phyloP scores from a whole-genome alignment of 1,140 invertebrate species.

The Stenopsyche tienmushanensis region DNA sequence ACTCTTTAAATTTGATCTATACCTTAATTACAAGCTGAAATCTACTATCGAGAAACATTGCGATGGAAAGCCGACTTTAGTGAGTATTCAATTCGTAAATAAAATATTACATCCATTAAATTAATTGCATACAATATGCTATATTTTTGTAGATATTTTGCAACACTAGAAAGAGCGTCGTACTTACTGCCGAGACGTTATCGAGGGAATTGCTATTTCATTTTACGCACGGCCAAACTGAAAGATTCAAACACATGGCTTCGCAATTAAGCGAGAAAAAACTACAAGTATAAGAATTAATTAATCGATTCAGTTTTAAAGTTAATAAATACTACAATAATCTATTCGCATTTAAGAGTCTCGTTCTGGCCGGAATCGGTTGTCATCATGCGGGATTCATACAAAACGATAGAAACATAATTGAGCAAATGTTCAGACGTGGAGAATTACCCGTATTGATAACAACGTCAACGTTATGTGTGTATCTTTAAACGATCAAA shows the following conservation, averaged over 20 bases:
- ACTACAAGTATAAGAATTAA: conserved; percentile 55
- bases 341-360: conserved; percentile 42
- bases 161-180: conserved; percentile 72
- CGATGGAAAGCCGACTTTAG: conserved; percentile 69
- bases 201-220: conserved; percentile 60
- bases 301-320: background rate
- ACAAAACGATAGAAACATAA: conserved; percentile 60
- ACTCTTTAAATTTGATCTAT: conserved; percentile 75
- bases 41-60: conserved; percentile 70
- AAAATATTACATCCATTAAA: background rate
- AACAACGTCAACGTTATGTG: conserved; percentile 67
- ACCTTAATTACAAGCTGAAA: conserved; percentile 72
- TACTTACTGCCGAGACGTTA: conserved; percentile 65
- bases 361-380: conserved; percentile 64
- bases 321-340: no score
- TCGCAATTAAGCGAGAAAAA: conserved; percentile 61
- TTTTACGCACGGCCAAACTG: conserved; percentile 57
- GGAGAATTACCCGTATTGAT: conserved; percentile 68
- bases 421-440: conserved; percentile 66
- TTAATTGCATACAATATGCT: background rate
- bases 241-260: conserved; percentile 53
- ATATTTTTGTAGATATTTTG: conserved; percentile 65
- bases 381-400: conserved; percentile 78
- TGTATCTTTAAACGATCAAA: background rate
- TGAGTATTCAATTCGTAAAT: conserved; percentile 11